Percentiles rank a stretch among this genome's conserved stretches.
Evolutionary conservation across 2,113 vertebrate genomes (phyloP).

Genomic region (Calidris pugnax): DNA sequence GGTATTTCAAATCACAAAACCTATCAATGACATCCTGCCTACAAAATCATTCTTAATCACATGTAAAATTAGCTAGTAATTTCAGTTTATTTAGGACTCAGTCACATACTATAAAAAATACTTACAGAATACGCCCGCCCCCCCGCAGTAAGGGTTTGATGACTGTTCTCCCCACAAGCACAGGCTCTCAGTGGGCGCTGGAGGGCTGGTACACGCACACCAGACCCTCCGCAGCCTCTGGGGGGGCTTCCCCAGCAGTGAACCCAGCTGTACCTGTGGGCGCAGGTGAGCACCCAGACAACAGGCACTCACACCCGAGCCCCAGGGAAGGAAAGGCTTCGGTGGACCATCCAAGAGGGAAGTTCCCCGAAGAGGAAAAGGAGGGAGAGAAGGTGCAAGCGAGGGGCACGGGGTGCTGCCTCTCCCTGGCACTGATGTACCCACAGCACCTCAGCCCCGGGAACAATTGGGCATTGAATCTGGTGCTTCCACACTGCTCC

Average conservation of each 20-base stretch:
- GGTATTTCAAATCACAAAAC: background rate
- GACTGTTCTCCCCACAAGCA: slow-evolving; percentile 19
- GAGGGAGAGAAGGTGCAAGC: background rate
- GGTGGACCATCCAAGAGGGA: fast-evolving
- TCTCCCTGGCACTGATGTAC: background rate
- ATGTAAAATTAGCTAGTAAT: background rate
- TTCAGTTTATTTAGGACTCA: background rate
- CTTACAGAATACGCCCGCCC: background rate
- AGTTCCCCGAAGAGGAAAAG: background rate
- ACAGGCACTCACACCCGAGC: background rate
- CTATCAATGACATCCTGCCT: background rate
- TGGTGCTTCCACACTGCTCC: background rate
- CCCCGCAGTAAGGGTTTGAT: background rate
- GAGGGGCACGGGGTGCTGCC: background rate
- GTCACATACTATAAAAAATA: background rate
- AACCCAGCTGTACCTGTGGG: background rate
- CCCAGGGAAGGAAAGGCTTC: background rate
- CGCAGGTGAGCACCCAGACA: background rate
- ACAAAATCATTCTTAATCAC: background rate
- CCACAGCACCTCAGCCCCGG: background rate
- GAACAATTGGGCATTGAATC: background rate
- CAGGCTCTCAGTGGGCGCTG: background rate
- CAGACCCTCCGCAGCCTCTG: background rate
- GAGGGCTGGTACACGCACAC: background rate
- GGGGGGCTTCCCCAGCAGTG: background rate